These are phyloP conservation scores for Telmatochromis sp. DNA, from an alignment of 2,113 vertebrate species.

Conservation along the genomic window DNA sequence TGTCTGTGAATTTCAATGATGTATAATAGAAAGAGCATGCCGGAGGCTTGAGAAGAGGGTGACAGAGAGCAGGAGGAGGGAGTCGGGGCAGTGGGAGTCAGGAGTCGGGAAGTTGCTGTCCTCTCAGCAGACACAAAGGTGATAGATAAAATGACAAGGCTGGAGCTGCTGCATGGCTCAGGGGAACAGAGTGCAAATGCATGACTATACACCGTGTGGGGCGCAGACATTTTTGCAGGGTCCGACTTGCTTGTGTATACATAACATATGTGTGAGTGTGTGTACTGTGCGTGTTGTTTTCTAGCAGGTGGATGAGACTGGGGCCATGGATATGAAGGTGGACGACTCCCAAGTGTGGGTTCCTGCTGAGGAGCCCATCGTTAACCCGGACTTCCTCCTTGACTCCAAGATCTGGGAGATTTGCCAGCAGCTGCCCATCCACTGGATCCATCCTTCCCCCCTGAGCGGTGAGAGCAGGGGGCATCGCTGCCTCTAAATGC, in stretches of 20 bases:
- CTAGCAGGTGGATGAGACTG: conserved; percentile 41
- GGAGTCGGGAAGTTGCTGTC: conserved; percentile 48
- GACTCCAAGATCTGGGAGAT: conserved; percentile 76
- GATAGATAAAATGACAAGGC: conserved; percentile 45
- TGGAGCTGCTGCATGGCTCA: conserved; percentile 9
- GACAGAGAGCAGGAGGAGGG: neutral
- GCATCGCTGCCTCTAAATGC: conserved; percentile 41
- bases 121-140: conserved; percentile 39
- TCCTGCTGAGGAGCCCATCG: conserved; percentile 69
- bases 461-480: conserved; percentile 60
- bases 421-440: conserved; percentile 74
- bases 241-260: neutral
- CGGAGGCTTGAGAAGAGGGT: conserved; percentile 18
- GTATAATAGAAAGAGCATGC: conserved; percentile 47
- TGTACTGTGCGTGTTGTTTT: neutral
- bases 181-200: conserved; percentile 23
- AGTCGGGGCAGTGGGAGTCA: conserved; percentile 32
- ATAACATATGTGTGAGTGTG: neutral
- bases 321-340: conserved; percentile 57
- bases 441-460: conserved; percentile 74
- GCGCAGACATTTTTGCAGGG: neutral
- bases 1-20: conserved; percentile 64
- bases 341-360: conserved; percentile 73
- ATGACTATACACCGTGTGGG: neutral
- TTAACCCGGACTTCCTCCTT: conserved; percentile 67